phyloP scores from a whole-genome alignment of 1,140 invertebrate genomes.

The Platorchestia sp. region DNA sequence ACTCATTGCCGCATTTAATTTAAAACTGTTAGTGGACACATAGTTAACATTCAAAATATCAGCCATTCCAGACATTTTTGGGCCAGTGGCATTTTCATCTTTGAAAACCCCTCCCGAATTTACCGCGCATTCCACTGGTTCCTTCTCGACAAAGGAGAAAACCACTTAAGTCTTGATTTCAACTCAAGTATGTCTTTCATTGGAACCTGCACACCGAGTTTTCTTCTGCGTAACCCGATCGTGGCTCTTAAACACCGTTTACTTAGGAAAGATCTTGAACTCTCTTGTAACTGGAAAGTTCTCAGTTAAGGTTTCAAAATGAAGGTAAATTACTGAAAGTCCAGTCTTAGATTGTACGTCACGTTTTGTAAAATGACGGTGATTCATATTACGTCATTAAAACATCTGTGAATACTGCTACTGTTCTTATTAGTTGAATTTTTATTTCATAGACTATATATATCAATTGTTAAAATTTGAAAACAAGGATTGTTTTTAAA shows the following conservation, averaged over 20 bases:
- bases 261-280: neutral
- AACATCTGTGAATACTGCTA: neutral
- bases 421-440: too few species aligned
- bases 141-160: neutral
- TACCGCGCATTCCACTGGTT: neutral
- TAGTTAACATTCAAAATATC: neutral
- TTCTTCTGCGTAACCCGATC: neutral
- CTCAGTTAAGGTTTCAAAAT: neutral
- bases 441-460: too few species aligned
- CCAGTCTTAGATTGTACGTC: neutral
- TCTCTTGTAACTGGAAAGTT: neutral
- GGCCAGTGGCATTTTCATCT: neutral
- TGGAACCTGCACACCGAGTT: neutral
- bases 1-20: neutral
- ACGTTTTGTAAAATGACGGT: neutral
- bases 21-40: neutral
- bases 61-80: neutral
- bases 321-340: neutral
- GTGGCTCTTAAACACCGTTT: neutral
- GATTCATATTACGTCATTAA: neutral
- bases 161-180: conserved; percentile 11
- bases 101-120: neutral
- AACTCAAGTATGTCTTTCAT: conserved; percentile 14
- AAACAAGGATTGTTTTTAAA: too few species aligned
- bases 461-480: too few species aligned